phyloP scores from a whole-genome alignment of 1,140 invertebrate genomes.

The Aphelinus atriplicis region DNA sequence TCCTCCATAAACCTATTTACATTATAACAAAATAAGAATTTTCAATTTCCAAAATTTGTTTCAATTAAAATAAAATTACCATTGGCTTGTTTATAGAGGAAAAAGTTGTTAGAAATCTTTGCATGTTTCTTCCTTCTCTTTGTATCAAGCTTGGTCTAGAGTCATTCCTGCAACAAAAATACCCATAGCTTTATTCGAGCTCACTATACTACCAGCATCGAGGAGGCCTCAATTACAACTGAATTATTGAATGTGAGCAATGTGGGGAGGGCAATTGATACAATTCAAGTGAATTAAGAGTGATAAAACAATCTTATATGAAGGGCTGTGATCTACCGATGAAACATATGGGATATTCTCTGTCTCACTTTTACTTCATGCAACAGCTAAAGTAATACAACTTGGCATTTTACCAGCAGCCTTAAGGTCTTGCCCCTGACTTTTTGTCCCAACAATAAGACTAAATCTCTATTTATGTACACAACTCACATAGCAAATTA shows the following conservation, averaged over 20 bases:
- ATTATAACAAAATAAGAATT: too few relatives aligned
- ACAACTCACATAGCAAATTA: slow-evolving; percentile 12
- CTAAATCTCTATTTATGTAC: background rate
- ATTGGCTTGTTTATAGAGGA: slow-evolving; percentile 44
- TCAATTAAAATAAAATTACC: slow-evolving; percentile 38
- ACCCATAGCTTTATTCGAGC: slow-evolving; percentile 18
- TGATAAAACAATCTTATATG: slow-evolving; percentile 18
- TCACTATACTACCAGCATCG: slow-evolving; percentile 6
- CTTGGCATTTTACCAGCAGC: slow-evolving; percentile 1
- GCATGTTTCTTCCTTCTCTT: slow-evolving; percentile 39
- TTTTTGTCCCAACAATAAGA: too few relatives aligned
- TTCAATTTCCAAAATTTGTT: too few relatives aligned
- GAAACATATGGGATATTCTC: slow-evolving; percentile 7
- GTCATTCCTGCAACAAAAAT: slow-evolving; percentile 20
- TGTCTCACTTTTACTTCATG: slow-evolving; percentile 3
- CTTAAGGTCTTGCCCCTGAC: too few relatives aligned
- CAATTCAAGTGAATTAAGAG: slow-evolving; percentile 30
- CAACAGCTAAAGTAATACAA: too few relatives aligned
- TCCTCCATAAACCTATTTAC: slow-evolving; percentile 42
- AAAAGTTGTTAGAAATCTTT: slow-evolving; percentile 39
- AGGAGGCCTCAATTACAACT: slow-evolving; percentile 25
- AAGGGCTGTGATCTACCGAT: background rate
- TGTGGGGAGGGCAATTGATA: slow-evolving; percentile 22
- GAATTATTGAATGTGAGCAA: slow-evolving; percentile 12
- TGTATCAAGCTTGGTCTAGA: slow-evolving; percentile 1